Conservation (phyloP, 2,888 invertebrate species). For the Oscheius onirici region DNA sequence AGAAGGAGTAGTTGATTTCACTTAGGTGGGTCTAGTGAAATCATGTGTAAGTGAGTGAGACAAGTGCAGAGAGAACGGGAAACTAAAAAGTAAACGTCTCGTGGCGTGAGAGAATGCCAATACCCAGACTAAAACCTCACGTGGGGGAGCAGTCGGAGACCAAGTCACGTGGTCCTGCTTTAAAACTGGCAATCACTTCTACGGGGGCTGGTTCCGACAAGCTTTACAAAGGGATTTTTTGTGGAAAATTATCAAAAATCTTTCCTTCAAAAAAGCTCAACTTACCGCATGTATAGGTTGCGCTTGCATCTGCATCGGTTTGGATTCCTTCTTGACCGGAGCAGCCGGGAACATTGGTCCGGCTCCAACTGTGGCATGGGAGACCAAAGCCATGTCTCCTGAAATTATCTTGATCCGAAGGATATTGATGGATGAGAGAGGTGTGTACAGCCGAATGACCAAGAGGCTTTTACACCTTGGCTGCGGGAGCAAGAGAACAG, state of each 20-base stretch:
- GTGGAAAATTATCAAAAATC: not conserved
- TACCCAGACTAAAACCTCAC: not conserved
- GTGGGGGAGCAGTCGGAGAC: conserved; percentile 5
- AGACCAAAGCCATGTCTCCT: conserved; percentile 57
- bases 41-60: not conserved
- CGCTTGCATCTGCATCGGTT: conserved; percentile 36
- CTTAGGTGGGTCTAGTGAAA: not conserved
- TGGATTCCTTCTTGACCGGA: conserved; percentile 38
- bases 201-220: not conserved
- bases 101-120: conserved; percentile 1
- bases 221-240: not conserved
- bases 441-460: conserved; percentile 6
- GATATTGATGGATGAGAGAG: not conserved
- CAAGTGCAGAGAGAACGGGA: not conserved
- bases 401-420: conserved; percentile 24
- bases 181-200: not conserved
- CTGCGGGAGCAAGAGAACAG: not conserved
- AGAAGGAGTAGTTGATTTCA: not conserved
- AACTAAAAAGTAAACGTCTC: not conserved
- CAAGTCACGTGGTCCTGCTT: conserved; percentile 27
- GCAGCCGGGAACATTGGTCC: conserved; percentile 44
- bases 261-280: not conserved
- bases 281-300: conserved; percentile 30
- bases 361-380: conserved; percentile 51
- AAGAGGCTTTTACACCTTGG: conserved; percentile 12